These are phyloP conservation scores for Orchesella flavescens DNA, from an alignment of 2,888 invertebrate genomes.

Conservation along the genomic window DNA sequence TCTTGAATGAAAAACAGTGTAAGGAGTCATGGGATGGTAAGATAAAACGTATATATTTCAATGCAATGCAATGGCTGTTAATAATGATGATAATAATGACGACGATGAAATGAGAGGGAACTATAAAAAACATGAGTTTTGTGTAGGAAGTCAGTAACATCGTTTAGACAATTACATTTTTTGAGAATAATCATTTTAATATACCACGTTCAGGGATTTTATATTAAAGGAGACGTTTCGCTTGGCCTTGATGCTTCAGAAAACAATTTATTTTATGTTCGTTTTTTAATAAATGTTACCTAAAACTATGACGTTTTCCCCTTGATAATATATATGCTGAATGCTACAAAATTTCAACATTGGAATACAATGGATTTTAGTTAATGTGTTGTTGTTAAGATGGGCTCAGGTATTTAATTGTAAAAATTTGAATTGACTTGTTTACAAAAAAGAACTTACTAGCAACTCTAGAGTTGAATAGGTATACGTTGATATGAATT, in stretches of 20 bases:
- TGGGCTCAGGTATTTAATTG: constrained; percentile 42
- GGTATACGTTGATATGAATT: too few species aligned
- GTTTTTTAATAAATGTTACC: constrained; percentile 26
- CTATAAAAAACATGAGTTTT: not conserved
- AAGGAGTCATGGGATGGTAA: constrained; percentile 15
- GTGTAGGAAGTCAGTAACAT: constrained; percentile 4
- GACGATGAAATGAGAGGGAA: not conserved
- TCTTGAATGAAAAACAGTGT: constrained; percentile 31
- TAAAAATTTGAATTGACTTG: too few species aligned
- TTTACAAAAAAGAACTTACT: too few species aligned
- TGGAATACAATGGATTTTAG: constrained; percentile 36
- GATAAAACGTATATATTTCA: not conserved
- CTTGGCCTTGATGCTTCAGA: constrained; percentile 45
- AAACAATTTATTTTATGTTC: constrained; percentile 58
- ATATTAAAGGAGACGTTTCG: constrained; percentile 28
- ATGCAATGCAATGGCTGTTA: not conserved
- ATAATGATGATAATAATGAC: constrained; percentile 16
- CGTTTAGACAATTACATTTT: not conserved
- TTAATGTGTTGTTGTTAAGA: constrained; percentile 4
- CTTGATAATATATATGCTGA: too few species aligned
- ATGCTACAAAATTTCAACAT: not conserved
- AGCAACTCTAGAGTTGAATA: too few species aligned
- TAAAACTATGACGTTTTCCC: not conserved
- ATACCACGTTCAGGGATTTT: not conserved
- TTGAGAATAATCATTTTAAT: not conserved